These are phyloP conservation scores for Dromaius novaehollandiae DNA, from an alignment of 2,113 vertebrate genomes.

Conservation along the genomic window DNA sequence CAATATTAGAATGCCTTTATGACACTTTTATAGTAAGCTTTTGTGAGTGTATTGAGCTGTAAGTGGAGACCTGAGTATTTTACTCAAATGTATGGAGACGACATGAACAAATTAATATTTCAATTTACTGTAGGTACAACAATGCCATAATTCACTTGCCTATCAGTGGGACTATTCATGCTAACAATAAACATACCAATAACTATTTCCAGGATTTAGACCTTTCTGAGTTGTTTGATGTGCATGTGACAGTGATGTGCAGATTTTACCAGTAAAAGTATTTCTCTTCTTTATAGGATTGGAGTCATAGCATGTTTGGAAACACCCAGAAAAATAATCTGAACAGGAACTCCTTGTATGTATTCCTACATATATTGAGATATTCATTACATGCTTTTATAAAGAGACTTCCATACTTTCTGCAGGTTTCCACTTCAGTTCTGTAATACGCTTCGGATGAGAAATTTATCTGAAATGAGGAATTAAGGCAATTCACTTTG, in stretches of 20 bases:
- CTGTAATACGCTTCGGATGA: not conserved
- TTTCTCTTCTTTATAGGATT: constrained; percentile 61
- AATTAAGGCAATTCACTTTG: not conserved
- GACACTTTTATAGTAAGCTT: not conserved
- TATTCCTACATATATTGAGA: constrained; percentile 48
- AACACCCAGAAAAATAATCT: constrained; percentile 70
- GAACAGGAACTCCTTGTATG: constrained; percentile 82
- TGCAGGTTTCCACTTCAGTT: not conserved
- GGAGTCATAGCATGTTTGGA: constrained; percentile 60
- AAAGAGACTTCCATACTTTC: not conserved
- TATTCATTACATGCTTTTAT: not conserved
- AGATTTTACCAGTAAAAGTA: not conserved
- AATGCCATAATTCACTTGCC: not conserved
- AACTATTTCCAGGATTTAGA: not conserved
- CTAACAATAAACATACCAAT: not conserved
- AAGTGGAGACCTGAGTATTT: not conserved
- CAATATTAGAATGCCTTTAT: not conserved
- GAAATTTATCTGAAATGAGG: not conserved
- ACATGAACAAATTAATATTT: not conserved
- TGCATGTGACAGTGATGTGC: not conserved
- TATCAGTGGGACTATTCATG: not conserved
- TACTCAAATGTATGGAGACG: not conserved
- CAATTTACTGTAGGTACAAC: not conserved
- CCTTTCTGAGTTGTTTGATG: not conserved
- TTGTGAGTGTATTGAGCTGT: not conserved